Percentiles rank a stretch among this genome's conserved stretches.
Conservation (phyloP, 2,797 vertebrate genomes). For the Gobionotothen gibberifrons region DNA sequence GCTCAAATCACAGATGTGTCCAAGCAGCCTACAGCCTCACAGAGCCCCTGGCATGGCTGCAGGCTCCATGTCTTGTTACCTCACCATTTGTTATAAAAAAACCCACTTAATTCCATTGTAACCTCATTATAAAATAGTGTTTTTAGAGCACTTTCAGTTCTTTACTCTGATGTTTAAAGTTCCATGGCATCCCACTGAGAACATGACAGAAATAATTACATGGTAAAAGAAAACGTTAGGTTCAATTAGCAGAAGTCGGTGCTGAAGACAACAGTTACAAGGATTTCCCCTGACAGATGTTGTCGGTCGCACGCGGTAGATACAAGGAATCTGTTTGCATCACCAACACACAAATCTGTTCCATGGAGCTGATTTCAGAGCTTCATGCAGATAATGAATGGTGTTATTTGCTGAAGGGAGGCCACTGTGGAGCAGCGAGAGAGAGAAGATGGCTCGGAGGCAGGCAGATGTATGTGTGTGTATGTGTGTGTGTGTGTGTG, state of each 20-base stretch:
- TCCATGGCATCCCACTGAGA: not conserved
- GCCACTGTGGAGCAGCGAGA: conserved; percentile 50
- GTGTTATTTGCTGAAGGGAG: conserved; percentile 70
- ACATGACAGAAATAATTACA: conserved; percentile 8
- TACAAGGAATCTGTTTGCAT: conserved; percentile 40
- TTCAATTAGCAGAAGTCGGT: conserved; percentile 6
- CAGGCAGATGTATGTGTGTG: conserved; percentile 39
- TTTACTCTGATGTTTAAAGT: not conserved
- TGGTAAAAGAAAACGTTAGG: not conserved
- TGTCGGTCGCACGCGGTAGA: conserved; percentile 3
- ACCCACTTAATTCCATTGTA: not conserved
- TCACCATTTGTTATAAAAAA: not conserved
- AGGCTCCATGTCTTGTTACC: not conserved
- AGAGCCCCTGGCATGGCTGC: not conserved
- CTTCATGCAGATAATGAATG: conserved; percentile 68
- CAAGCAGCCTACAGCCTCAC: not conserved
- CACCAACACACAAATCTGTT: conserved; percentile 32
- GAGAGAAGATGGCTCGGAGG: conserved; percentile 53
- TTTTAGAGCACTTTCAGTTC: not conserved
- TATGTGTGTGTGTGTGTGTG: conserved; percentile 25
- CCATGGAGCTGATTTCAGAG: conserved; percentile 51
- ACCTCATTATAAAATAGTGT: not conserved
- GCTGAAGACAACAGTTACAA: not conserved
- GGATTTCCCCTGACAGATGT: conserved; percentile 20
- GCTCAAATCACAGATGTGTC: not conserved